phyloP scores from a whole-genome alignment of 2,113 vertebrate species.

The Nansenia antarctica region DNA sequence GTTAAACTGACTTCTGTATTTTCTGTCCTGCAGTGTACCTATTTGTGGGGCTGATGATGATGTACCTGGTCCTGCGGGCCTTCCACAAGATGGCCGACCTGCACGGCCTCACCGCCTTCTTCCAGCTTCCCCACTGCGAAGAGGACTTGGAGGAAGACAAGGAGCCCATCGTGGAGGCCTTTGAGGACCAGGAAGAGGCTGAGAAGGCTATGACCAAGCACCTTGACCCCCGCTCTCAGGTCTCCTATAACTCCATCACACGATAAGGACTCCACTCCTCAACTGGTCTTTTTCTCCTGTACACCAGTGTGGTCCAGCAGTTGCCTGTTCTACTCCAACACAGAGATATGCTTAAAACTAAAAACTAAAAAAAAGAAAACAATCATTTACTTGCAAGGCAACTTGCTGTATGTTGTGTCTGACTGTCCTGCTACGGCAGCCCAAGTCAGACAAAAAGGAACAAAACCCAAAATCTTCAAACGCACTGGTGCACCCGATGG shows the following conservation, averaged over 20 bases:
- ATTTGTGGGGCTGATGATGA: constrained; percentile 83
- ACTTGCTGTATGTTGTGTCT: neutral
- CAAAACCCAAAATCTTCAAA: neutral
- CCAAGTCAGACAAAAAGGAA: neutral
- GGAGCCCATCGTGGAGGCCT: constrained; percentile 59
- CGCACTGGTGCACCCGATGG: neutral
- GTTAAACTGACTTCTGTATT: neutral
- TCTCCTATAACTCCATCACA: constrained; percentile 79
- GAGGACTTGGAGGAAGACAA: constrained; percentile 57
- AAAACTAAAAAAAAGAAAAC: neutral
- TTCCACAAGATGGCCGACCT: constrained; percentile 82
- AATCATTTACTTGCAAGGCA: neutral
- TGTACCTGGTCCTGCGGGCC: constrained; percentile 84
- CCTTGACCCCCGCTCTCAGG: constrained; percentile 58
- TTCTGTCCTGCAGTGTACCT: constrained; percentile 74
- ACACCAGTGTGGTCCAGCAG: neutral
- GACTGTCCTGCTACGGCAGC: neutral
- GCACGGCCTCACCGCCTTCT: constrained; percentile 80
- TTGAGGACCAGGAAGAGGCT: neutral
- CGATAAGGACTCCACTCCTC: constrained; percentile 21
- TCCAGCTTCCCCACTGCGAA: constrained; percentile 76
- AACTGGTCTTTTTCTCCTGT: neutral
- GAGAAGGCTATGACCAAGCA: constrained; percentile 42
- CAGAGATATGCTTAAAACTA: neutral
- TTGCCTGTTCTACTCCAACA: neutral